These are phyloP conservation scores for Triplophysa bombifrons DNA, from an alignment of 2,797 vertebrate species.

Conservation along the genomic window DNA sequence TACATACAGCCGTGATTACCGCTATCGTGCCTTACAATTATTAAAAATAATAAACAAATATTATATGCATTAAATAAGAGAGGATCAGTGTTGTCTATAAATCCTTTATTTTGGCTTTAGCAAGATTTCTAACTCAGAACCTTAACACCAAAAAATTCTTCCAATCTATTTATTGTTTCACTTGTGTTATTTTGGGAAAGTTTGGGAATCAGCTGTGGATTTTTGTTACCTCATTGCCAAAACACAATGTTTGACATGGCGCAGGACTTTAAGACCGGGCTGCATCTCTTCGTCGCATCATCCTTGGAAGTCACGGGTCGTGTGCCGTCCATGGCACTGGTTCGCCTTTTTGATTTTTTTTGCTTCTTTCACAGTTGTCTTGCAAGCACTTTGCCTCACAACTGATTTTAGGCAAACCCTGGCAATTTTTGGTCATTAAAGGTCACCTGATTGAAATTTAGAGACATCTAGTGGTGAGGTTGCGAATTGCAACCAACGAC, in stretches of 20 bases:
- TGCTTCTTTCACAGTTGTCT: conserved; percentile 70
- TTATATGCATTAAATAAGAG: conserved; percentile 7
- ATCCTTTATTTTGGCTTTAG: not conserved
- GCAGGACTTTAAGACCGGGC: conserved; percentile 1
- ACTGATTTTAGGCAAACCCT: conserved; percentile 10
- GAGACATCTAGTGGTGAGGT: too few species aligned
- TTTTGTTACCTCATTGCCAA: not conserved
- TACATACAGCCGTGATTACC: not conserved
- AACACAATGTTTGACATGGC: conserved; percentile 31
- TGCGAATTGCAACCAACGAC: too few species aligned
- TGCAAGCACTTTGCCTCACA: conserved; percentile 47
- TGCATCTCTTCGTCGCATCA: conserved; percentile 49
- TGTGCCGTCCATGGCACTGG: conserved; percentile 45
- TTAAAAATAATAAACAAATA: not conserved
- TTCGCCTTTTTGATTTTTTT: conserved; percentile 26
- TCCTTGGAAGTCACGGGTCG: conserved; percentile 51
- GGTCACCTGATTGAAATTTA: too few species aligned
- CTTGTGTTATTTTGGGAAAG: conserved; percentile 22
- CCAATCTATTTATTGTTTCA: conserved; percentile 11
- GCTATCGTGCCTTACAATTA: not conserved
- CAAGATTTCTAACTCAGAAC: not conserved
- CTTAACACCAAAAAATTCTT: not conserved
- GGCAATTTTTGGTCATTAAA: conserved; percentile 22
- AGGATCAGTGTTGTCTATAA: not conserved
- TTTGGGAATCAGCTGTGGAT: conserved; percentile 30